Evolutionary conservation across 2,888 invertebrate genomes (phyloP).

Genomic region (Caenorhabditis sp.): DNA sequence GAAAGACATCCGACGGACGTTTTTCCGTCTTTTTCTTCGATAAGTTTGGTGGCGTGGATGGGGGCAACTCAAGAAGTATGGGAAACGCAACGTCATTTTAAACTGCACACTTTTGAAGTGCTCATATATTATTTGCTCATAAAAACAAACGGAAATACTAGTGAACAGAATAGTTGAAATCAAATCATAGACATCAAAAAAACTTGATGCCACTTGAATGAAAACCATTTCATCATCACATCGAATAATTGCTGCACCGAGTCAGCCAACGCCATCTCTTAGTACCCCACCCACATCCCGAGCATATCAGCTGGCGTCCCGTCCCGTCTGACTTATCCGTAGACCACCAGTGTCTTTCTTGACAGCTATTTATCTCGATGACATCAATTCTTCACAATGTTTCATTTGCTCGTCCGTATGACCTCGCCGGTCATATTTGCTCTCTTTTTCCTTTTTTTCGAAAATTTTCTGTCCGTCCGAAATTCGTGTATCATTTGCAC

Average conservation of each 20-base stretch:
- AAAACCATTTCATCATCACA: not conserved
- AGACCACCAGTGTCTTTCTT: slow-evolving; percentile 31
- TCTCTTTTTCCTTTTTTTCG: slow-evolving; percentile 22
- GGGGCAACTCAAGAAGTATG: not conserved
- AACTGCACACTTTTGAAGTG: slow-evolving; percentile 4
- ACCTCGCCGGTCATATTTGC: slow-evolving; percentile 50
- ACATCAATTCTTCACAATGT: slow-evolving; percentile 41
- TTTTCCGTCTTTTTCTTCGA: slow-evolving; percentile 1
- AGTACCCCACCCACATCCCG: slow-evolving; percentile 28
- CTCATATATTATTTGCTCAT: not conserved
- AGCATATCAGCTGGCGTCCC: slow-evolving; percentile 47
- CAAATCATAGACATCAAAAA: not conserved
- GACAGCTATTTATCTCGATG: slow-evolving; percentile 35
- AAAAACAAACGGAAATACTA: not conserved
- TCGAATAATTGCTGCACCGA: not conserved
- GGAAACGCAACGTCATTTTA: not conserved
- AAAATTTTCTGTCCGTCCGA: slow-evolving; percentile 26
- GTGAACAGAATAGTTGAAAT: not conserved
- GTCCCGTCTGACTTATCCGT: slow-evolving; percentile 9
- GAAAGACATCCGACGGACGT: slow-evolving; percentile 13
- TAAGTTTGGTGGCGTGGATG: not conserved
- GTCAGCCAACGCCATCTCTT: slow-evolving; percentile 3
- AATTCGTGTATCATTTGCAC: slow-evolving; percentile 4
- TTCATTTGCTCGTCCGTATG: slow-evolving; percentile 47
- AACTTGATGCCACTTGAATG: not conserved